Percentiles rank a stretch among this genome's conserved stretches.
These are phyloP conservation scores for Haliclona indistincta DNA, from an alignment of 37 sponge, comb jelly and placozoan genomes.

Conservation along the genomic window DNA sequence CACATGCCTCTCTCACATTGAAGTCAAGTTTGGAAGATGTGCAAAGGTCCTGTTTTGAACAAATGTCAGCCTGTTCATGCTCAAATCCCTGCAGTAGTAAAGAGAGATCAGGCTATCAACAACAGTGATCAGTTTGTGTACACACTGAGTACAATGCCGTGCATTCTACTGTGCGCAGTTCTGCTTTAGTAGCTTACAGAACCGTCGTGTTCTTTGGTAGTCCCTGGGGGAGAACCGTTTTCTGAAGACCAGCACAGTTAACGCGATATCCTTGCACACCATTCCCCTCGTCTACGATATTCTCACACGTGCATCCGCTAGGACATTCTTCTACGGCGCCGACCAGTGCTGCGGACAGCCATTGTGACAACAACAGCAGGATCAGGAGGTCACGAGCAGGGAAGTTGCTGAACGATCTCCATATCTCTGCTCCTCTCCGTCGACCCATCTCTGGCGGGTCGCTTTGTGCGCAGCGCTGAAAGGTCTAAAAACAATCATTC, in stretches of 20 bases:
- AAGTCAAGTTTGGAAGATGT: not conserved
- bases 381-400: too few species aligned
- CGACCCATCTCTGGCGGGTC: too few species aligned
- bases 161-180: not conserved
- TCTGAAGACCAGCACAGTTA: not conserved
- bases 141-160: not conserved
- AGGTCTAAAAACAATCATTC: too few species aligned
- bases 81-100: conserved; percentile 23
- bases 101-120: not conserved
- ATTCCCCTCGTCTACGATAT: not conserved
- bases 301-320: not conserved
- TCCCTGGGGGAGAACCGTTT: not conserved
- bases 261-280: not conserved
- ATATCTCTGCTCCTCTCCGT: too few species aligned
- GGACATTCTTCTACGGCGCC: too few species aligned
- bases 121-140: not conserved
- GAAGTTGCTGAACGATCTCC: too few species aligned
- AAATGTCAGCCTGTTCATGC: not conserved
- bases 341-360: too few species aligned
- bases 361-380: too few species aligned
- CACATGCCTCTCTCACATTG: conserved; percentile 17
- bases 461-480: too few species aligned
- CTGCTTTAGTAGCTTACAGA: not conserved
- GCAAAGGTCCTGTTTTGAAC: not conserved
- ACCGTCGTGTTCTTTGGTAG: not conserved